A percentile compares a stretch with the other conserved stretches of the same genome.
Evolutionary conservation across 2,113 vertebrate genomes (phyloP).

Genomic region (Prionailurus bengalensis): DNA sequence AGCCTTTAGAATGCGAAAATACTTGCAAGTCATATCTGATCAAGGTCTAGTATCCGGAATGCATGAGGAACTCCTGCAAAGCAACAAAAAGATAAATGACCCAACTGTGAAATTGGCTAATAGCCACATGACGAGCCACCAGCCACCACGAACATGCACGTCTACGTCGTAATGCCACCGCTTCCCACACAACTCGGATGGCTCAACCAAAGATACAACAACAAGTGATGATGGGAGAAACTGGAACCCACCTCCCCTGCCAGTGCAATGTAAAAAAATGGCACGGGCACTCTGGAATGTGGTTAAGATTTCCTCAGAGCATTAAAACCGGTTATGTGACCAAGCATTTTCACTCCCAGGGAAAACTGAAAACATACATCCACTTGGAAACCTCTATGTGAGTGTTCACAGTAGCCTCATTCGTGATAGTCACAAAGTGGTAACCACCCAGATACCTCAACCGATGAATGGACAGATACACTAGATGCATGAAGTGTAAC

Average conservation of each 20-base stretch:
- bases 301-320: neutral
- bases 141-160: neutral
- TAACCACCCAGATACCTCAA: neutral
- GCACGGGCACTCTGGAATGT: neutral
- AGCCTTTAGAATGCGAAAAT: neutral
- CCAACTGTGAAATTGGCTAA: neutral
- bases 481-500: neutral
- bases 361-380: neutral
- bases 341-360: neutral
- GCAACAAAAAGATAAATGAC: slow-evolving; percentile 7
- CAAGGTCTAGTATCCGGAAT: neutral
- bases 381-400: neutral
- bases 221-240: neutral
- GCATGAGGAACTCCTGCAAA: neutral
- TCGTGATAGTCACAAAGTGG: neutral
- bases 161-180: neutral
- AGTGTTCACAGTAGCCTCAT: neutral
- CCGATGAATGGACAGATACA: neutral
- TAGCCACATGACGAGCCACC: neutral
- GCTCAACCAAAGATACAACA: neutral
- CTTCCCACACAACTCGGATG: neutral
- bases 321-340: neutral
- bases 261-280: neutral
- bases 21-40: neutral
- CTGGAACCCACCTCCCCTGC: neutral